Evolutionary conservation across 1,140 invertebrate genomes (phyloP), one percentile per base, ranked within the genome.

Genomic region (Tetramorium alpestre): DNA sequence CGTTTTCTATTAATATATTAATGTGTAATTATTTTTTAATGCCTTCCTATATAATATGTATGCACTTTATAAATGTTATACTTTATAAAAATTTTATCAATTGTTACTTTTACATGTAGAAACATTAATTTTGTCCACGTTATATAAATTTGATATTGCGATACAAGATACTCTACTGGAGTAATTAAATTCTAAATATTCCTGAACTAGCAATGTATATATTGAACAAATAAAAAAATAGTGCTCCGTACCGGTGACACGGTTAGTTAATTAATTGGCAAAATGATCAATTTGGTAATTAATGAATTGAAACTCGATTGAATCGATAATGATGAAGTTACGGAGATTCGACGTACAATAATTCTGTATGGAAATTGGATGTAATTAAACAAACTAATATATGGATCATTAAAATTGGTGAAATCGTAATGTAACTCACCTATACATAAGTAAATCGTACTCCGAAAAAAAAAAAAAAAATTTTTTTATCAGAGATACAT

Each of bases 231-330:
- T 47, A 41, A 73, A 81, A 72, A 84, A 70, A 44, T 22, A 81
- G 33, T 22, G 33, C 13, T 60, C 75, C 44, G 13, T 75, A 22
- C 47, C 69, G 38, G 8, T 49, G 18, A 33, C 28, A 47, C 11
- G 49, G 65, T 16, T 73, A 73, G 67, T 82, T 82, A 82, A 84
- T 84, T 84, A 84, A 84, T 84, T 75, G 56, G 54, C 33, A 60
- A 84, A 75, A 84, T 60, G 80, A 84, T 84, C 69, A 84, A 84
- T 84, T 84, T 73, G 47, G 47, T 60, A 84, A 84, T 82, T 82
- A 82, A 82, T 73, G 54, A 82, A 82, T 84, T 49, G 80, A 84
- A 84, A 84, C 44, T 84, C 54, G 25, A 84, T 84, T 60, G 80
- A 60, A 56, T 49, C 54, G 41, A 81, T 80, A 60, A 84, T 54